A percentile compares a stretch with the other conserved stretches of the same genome.
These are phyloP conservation scores for Rhyacichthys aspro DNA, from an alignment of 2,797 vertebrate species.

Conservation along the genomic window DNA sequence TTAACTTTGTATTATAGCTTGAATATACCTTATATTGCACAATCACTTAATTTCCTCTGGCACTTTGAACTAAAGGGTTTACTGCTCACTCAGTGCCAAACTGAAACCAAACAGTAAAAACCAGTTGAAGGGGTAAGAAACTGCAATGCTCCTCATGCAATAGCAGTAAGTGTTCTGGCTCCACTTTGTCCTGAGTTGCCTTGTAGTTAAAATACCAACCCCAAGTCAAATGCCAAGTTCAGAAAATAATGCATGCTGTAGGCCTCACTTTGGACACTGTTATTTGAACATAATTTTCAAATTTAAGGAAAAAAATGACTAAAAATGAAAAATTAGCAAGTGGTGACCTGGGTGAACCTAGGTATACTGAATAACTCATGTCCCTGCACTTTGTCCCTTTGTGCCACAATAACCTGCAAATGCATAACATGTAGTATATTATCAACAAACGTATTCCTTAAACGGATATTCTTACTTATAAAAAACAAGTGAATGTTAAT, in stretches of 20 bases:
- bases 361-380: conserved; percentile 48
- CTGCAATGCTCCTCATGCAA: too few relatives aligned
- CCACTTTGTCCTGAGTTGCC: conserved; percentile 52
- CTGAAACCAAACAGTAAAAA: conserved; percentile 48
- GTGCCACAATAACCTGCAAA: conserved; percentile 16
- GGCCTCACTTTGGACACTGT: conserved; percentile 8
- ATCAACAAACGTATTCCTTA: too few relatives aligned
- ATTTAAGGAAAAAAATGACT: conserved; percentile 5
- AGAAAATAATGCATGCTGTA: background rate
- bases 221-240: conserved; percentile 21
- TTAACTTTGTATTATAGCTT: background rate
- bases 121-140: conserved; percentile 52
- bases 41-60: conserved; percentile 29
- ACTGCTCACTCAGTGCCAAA: conserved; percentile 43
- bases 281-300: background rate
- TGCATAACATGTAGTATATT: background rate
- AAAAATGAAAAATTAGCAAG: conserved; percentile 5
- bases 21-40: conserved; percentile 10
- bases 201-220: conserved; percentile 37
- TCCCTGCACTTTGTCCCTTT: conserved; percentile 63
- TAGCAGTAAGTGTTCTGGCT: conserved; percentile 59
- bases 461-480: too few relatives aligned
- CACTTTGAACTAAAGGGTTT: conserved; percentile 35
- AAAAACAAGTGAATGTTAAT: too few relatives aligned
- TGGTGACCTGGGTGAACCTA: conserved; percentile 29